Evolutionary conservation across 2,113 vertebrate species (phyloP).

Genomic region (Arenaria interpres): DNA sequence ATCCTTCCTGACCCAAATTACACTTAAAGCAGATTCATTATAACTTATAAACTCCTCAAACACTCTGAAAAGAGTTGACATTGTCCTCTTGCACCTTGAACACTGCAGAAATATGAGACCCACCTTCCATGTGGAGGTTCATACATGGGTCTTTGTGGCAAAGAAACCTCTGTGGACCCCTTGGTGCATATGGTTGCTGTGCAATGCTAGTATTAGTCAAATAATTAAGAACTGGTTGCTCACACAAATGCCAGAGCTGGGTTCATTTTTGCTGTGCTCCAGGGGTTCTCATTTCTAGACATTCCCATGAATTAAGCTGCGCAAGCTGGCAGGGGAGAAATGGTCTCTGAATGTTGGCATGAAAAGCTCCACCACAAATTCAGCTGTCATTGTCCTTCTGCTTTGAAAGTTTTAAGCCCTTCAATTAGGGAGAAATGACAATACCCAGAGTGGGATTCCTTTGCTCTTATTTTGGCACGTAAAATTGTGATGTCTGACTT

Average conservation of each 20-base stretch:
- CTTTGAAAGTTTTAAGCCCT: slow-evolving; percentile 52
- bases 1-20: not conserved
- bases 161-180: not conserved
- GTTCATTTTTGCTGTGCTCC: slow-evolving; percentile 20
- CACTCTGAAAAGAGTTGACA: not conserved
- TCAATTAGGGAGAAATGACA: slow-evolving; percentile 48
- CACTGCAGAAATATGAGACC: not conserved
- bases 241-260: slow-evolving; percentile 2
- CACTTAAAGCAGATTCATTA: not conserved
- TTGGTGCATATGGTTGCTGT: not conserved
- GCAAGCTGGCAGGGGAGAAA: slow-evolving; percentile 37
- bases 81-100: not conserved
- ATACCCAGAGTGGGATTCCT: slow-evolving; percentile 45
- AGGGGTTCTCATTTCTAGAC: slow-evolving; percentile 55
- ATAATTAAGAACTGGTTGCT: slow-evolving; percentile 13
- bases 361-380: slow-evolving; percentile 46
- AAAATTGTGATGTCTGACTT: not conserved
- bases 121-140: not conserved
- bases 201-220: not conserved
- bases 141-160: not conserved
- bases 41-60: not conserved
- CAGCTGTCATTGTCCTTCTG: slow-evolving; percentile 42
- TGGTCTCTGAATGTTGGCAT: slow-evolving; percentile 33
- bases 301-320: slow-evolving; percentile 60
- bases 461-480: slow-evolving; percentile 22